phyloP scores from a whole-genome alignment of 2,888 invertebrate species.

The Chloroclysta siterata region DNA sequence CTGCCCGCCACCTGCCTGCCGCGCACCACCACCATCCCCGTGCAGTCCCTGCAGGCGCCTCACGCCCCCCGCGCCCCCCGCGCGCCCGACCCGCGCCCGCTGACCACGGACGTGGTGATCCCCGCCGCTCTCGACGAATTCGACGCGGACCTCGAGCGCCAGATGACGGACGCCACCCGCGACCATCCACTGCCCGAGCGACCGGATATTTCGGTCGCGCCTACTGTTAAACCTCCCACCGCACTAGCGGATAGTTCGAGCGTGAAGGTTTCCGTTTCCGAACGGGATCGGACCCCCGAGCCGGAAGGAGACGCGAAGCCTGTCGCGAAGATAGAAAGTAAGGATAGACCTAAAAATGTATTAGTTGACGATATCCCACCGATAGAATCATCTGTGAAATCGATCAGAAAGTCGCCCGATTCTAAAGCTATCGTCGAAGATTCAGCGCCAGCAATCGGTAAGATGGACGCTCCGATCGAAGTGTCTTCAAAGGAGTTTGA shows the following conservation, averaged over 20 bases:
- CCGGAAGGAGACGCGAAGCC: slow-evolving; percentile 8
- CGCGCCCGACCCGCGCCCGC: slow-evolving; percentile 43
- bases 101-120: slow-evolving; percentile 46
- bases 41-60: slow-evolving; percentile 47
- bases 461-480: slow-evolving; percentile 11
- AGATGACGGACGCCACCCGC: slow-evolving; percentile 47
- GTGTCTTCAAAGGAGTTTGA: slow-evolving; percentile 19
- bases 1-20: slow-evolving; percentile 64
- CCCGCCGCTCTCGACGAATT: slow-evolving; percentile 48
- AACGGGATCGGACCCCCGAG: slow-evolving; percentile 15
- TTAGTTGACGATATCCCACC: slow-evolving; percentile 30
- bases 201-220: slow-evolving; percentile 69
- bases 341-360: slow-evolving; percentile 17
- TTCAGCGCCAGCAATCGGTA: slow-evolving; percentile 6
- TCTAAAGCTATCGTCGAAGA: slow-evolving; percentile 17
- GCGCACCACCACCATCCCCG: slow-evolving; percentile 71
- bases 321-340: slow-evolving; percentile 14
- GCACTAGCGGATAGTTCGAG: slow-evolving; percentile 65
- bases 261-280: slow-evolving; percentile 28
- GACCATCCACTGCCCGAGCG: slow-evolving; percentile 40
- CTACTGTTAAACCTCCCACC: slow-evolving; percentile 74
- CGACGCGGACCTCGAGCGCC: slow-evolving; percentile 42
- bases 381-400: slow-evolving; percentile 16
- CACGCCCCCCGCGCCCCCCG: slow-evolving; percentile 27
- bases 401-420: slow-evolving; percentile 6